phyloP scores from a whole-genome alignment of 2,797 vertebrate species.

The Pseudomugil gertrudae region DNA sequence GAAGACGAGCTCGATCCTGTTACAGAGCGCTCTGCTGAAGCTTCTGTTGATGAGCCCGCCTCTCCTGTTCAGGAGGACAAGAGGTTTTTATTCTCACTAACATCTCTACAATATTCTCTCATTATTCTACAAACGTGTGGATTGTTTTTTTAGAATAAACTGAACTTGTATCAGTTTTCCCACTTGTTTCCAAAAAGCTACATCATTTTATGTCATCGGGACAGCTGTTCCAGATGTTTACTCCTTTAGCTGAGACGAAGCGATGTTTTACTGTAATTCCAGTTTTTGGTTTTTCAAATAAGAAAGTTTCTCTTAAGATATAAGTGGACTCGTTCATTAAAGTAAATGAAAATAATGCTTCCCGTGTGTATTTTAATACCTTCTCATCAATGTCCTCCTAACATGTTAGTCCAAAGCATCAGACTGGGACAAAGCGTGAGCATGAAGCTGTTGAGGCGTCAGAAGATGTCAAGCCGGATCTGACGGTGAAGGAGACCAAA shows the following conservation, averaged over 20 bases:
- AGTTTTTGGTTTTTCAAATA: no score
- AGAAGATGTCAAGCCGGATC: conserved; percentile 58
- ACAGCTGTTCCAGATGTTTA: no score
- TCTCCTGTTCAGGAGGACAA: conserved; percentile 43
- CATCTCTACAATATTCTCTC: background rate
- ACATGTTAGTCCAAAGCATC: conserved; percentile 46
- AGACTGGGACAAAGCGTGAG: conserved; percentile 51
- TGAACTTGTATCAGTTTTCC: background rate
- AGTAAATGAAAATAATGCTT: background rate
- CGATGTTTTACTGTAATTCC: no score
- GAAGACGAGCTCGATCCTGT: conserved; percentile 21
- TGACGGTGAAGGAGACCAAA: conserved; percentile 37
- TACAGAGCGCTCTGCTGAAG: conserved; percentile 28
- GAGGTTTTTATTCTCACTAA: conserved; percentile 43
- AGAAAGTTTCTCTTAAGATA: no score
- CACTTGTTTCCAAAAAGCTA: background rate
- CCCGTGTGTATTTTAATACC: background rate
- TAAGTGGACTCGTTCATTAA: no score
- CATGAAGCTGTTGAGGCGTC: conserved; percentile 27
- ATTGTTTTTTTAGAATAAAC: background rate
- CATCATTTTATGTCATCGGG: no score
- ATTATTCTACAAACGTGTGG: background rate
- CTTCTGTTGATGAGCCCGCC: conserved; percentile 16
- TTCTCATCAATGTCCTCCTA: conserved; percentile 10
- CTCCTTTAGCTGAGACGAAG: no score